These are phyloP conservation scores for Penaeus monodon DNA, from an alignment of 2,888 invertebrate genomes.

Conservation along the genomic window DNA sequence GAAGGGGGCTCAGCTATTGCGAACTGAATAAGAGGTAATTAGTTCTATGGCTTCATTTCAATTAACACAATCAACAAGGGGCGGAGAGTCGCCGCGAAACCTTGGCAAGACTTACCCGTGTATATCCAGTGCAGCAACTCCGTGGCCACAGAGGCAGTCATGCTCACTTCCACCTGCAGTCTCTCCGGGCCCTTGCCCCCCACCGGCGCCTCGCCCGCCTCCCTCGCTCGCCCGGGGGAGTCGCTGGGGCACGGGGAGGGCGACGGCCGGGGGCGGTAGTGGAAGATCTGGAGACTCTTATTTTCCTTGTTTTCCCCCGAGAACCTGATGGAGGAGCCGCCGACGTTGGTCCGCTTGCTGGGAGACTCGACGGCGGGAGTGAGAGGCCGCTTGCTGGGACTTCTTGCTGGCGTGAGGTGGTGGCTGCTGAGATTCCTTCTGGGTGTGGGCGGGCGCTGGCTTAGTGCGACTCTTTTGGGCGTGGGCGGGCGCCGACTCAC, in stretches of 20 bases:
- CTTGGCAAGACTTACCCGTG: slow-evolving; percentile 27
- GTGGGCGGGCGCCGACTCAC: background rate
- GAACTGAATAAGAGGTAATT: too few relatives aligned
- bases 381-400: background rate
- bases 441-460: background rate
- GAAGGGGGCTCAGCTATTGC: background rate
- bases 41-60: too few relatives aligned
- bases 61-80: background rate
- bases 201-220: background rate
- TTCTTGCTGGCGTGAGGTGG: background rate
- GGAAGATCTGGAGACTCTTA: background rate
- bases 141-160: slow-evolving; percentile 37
- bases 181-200: background rate
- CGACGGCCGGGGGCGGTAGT: background rate
- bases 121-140: slow-evolving; percentile 45
- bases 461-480: background rate
- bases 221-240: background rate
- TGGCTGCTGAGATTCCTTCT: background rate
- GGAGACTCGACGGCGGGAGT: slow-evolving; percentile 11
- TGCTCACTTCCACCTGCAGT: slow-evolving; percentile 10
- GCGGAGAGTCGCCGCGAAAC: background rate
- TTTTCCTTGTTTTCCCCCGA: too few relatives aligned
- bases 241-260: background rate
- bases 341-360: slow-evolving; percentile 1
- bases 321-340: background rate